These are phyloP conservation scores for Ciconia maguari DNA, from an alignment of 2,113 vertebrate genomes.

Conservation along the genomic window DNA sequence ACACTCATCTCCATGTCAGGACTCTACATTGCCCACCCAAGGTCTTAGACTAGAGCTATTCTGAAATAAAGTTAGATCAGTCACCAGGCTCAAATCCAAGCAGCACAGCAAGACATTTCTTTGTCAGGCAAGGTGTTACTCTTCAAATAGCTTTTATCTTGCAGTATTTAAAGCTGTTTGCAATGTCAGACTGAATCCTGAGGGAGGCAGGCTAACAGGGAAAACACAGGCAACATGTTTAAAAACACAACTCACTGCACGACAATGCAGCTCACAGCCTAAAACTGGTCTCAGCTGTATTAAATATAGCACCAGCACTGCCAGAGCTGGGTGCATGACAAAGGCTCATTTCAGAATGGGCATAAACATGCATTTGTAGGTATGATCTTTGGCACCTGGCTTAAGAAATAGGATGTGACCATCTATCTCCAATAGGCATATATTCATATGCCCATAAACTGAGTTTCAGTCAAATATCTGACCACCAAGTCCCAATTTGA, in stretches of 20 bases:
- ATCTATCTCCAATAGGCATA: not conserved
- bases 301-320: not conserved
- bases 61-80: not conserved
- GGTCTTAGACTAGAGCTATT: not conserved
- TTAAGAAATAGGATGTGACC: not conserved
- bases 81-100: too few relatives aligned
- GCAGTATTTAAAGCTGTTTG: not conserved
- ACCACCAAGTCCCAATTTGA: not conserved
- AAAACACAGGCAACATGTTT: not conserved
- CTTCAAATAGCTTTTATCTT: not conserved
- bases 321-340: not conserved
- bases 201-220: not conserved
- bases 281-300: not conserved
- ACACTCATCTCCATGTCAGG: not conserved
- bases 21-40: not conserved
- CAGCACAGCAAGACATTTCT: not conserved
- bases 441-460: not conserved
- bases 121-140: not conserved
- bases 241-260: not conserved
- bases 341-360: not conserved
- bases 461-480: not conserved
- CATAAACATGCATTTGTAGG: not conserved
- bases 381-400: not conserved
- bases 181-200: not conserved
- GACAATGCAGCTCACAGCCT: not conserved